Evolutionary conservation across 35 echinoderm and acorn worm genomes (phyloP).

Genomic region (Heliocidaris erythrogramma): DNA sequence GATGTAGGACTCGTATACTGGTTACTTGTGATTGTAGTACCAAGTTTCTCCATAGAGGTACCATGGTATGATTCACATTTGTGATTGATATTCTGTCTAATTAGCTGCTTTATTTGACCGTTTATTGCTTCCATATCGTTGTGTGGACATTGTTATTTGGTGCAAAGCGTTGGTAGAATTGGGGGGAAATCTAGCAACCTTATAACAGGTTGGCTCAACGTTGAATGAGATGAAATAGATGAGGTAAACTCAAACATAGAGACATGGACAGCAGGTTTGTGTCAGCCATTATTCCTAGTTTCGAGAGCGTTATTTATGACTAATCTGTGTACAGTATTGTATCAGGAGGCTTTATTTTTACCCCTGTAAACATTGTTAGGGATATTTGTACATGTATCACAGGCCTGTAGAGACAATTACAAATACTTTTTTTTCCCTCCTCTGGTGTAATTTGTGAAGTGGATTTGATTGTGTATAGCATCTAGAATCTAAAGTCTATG

Average conservation of each 20-base stretch:
- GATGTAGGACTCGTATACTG: not conserved
- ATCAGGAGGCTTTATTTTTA: slow-evolving; percentile 31
- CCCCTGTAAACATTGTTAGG: not conserved
- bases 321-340: slow-evolving; percentile 30
- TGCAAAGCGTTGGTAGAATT: not conserved
- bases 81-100: slow-evolving; percentile 3
- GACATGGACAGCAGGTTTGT: not conserved
- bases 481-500: slow-evolving; percentile 42
- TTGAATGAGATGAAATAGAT: not conserved
- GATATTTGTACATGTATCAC: slow-evolving; percentile 8
- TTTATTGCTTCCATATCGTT: not conserved
- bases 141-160: not conserved
- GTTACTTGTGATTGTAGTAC: not conserved
- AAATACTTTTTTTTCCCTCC: not conserved
- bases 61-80: not conserved
- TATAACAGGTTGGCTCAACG: not conserved
- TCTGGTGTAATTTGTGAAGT: slow-evolving; percentile 48
- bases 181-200: not conserved
- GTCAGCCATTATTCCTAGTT: not conserved
- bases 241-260: not conserved
- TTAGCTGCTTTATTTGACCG: not conserved
- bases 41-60: not conserved
- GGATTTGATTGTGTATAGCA: slow-evolving; percentile 50
- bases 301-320: slow-evolving; percentile 46
- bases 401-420: not conserved